Evolutionary conservation across 2,888 invertebrate genomes (phyloP), one percentile per base, ranked within the genome.

Genomic region (Sericinus montela): DNA sequence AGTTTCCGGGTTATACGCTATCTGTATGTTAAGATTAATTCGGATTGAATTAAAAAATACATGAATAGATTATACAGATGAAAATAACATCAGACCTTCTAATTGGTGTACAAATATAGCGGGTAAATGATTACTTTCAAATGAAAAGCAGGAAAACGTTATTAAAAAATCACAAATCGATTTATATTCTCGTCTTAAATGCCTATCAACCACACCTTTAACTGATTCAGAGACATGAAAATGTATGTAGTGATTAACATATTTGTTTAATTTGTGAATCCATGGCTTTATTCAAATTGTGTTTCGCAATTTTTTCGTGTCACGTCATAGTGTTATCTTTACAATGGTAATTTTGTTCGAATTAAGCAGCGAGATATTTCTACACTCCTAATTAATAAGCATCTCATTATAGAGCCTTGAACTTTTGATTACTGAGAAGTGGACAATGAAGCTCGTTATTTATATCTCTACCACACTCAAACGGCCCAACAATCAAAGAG

Each of bases 321-420:
- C 78, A 72, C 73, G 76, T 77, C 67, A 69, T 65, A 71, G 69
- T 76, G 69, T 76, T 75, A 75, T 75, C 72, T 67, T 54, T 38
- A 70, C 67, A 73, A 75, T 72, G 60, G 66, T 66, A 67, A 70
- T 73, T 72, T 64, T 53, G 65, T 68, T 60, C 63, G 66, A 72
- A 77, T 78, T 76, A 75, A 75, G 60, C 58, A 59, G 65, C 67
- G 69, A 69, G 75, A 75, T 79, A 73, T 76, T 77, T 75, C 74
- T 65, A 76, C 66, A 72, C 65, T 69, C 61, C 76, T 87, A 87
- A 87, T 87, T 87, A 87, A 85, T 87, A 83, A 72, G 72, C 85
- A 84, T 80, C 80, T 77, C 69, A 72, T 74, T 77, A 72, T 53
- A 63, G 62, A 72, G 57, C 85, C 87, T 87, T 87, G 87, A 86